Percentiles rank a stretch among this genome's conserved stretches.
phyloP scores from a whole-genome alignment of 2,113 vertebrate genomes.

The Prionailurus bengalensis region DNA sequence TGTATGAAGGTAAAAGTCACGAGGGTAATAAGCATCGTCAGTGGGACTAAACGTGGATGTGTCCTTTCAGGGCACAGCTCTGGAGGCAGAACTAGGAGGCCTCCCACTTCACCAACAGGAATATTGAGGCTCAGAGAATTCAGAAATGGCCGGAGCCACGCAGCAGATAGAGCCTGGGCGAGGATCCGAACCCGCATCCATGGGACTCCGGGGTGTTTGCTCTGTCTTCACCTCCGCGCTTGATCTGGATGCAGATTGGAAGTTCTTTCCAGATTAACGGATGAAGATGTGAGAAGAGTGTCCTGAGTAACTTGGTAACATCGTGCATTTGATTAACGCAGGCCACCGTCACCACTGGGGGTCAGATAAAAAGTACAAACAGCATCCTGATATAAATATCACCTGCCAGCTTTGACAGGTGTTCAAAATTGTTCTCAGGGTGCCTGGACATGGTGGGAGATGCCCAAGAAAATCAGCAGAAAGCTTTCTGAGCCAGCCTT shows the following conservation, averaged over 20 bases:
- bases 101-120: not conserved
- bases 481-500: conserved; percentile 68
- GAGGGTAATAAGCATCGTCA: rapidly evolving
- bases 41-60: rapidly evolving
- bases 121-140: not conserved
- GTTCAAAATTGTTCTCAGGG: conserved; percentile 30
- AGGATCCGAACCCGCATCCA: rapidly evolving
- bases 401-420: not conserved
- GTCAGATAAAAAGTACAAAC: not conserved
- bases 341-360: not conserved
- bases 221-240: not conserved
- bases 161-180: rapidly evolving
- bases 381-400: not conserved
- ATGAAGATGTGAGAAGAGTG: rapidly evolving
- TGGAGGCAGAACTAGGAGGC: rapidly evolving
- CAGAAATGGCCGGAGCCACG: not conserved
- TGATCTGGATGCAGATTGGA: rapidly evolving
- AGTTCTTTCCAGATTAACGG: not conserved
- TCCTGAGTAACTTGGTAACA: no score
- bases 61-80: not conserved
- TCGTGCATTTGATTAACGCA: not conserved
- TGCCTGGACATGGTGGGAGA: not conserved
- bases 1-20: rapidly evolving
- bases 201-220: rapidly evolving
- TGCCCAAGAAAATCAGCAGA: conserved; percentile 70